Percentiles rank a stretch among this genome's conserved stretches.
Evolutionary conservation across 2,888 invertebrate species (phyloP).

Genomic region (Hermodice carunculata): DNA sequence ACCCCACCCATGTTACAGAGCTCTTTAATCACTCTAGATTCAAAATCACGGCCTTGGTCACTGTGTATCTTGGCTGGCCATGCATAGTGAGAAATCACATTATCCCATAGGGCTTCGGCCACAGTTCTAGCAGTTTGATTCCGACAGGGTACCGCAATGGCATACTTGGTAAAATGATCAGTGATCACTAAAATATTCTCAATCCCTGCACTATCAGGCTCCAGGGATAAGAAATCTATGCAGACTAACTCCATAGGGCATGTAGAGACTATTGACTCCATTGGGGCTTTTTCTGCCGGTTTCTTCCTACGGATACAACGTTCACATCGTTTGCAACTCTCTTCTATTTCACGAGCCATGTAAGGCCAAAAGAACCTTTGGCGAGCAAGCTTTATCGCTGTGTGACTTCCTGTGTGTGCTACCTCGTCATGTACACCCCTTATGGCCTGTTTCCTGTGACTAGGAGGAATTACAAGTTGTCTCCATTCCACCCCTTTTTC

Average conservation of each 20-base stretch:
- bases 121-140: slow-evolving; percentile 31
- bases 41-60: slow-evolving; percentile 16
- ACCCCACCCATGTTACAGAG: slow-evolving; percentile 4
- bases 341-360: no score
- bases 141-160: slow-evolving; percentile 24
- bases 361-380: no score
- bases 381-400: no score
- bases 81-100: slow-evolving; percentile 32
- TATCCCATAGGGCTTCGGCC: slow-evolving; percentile 29
- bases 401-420: no score
- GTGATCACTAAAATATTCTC: slow-evolving; percentile 36
- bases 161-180: slow-evolving; percentile 35
- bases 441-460: no score
- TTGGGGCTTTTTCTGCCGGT: no score
- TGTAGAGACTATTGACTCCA: no score
- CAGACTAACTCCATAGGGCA: slow-evolving; percentile 35
- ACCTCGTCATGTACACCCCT: no score
- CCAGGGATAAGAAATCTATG: slow-evolving; percentile 31
- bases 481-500: no score
- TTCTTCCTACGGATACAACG: no score
- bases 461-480: no score
- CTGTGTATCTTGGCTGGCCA: slow-evolving; percentile 10
- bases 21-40: background rate
- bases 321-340: no score
- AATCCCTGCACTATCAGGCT: slow-evolving; percentile 20